Evolutionary conservation across 2,888 invertebrate species (phyloP).

Genomic region (Artemia sp.): DNA sequence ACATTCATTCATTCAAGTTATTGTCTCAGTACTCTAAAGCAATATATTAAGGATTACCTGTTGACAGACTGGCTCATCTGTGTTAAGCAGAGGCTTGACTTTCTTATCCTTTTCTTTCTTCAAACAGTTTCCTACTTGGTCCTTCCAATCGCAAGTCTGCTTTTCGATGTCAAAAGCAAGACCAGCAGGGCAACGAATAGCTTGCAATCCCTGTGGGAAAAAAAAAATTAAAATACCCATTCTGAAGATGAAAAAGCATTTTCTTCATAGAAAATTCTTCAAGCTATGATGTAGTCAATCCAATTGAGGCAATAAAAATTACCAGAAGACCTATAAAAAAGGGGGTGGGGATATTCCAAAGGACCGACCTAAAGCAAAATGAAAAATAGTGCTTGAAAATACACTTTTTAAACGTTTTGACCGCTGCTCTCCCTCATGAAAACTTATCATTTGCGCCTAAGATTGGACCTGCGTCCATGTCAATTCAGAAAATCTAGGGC

Average conservation of each 20-base stretch:
- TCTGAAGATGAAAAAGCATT: background rate
- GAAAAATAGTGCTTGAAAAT: no score
- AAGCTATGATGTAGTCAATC: no score
- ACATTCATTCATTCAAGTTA: no score
- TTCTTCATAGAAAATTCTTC: no score
- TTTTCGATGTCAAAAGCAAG: constrained; percentile 83
- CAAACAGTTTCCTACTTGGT: constrained; percentile 80
- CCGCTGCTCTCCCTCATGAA: no score
- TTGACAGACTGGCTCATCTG: constrained; percentile 67
- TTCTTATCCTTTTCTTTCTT: constrained; percentile 73
- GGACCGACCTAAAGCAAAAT: background rate
- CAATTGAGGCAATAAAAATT: no score
- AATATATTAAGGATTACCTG: constrained; percentile 26
- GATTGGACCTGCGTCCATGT: no score
- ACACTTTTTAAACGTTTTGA: no score
- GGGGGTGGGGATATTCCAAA: background rate
- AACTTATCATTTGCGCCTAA: no score
- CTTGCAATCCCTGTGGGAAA: constrained; percentile 57
- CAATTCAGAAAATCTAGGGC: no score
- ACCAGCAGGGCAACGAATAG: constrained; percentile 79
- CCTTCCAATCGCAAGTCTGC: constrained; percentile 88
- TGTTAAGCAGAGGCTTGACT: constrained; percentile 65
- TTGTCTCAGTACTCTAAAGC: no score
- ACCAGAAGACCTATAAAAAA: background rate
- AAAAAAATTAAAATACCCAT: background rate